Evolutionary conservation across 2,113 vertebrate species (phyloP).

Genomic region (Pardalotus punctatus): DNA sequence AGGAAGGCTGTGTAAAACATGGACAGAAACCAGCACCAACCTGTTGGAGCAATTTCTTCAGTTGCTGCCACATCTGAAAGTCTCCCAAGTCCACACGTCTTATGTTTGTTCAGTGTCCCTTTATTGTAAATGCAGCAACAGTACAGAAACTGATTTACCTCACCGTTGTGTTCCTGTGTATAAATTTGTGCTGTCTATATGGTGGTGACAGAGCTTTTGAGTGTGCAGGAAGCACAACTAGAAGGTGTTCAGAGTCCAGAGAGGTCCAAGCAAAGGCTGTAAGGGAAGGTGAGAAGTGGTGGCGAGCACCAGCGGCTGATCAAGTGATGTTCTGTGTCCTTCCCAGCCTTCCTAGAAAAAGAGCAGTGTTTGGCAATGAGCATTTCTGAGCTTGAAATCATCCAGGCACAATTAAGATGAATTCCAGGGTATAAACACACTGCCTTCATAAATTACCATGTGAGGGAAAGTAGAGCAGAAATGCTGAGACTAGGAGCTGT

Average conservation of each 20-base stretch:
- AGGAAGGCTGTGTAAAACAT: background rate
- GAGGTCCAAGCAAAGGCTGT: background rate
- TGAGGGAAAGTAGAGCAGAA: background rate
- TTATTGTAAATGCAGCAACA: background rate
- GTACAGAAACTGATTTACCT: background rate
- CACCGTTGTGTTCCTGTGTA: background rate
- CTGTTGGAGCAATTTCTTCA: background rate
- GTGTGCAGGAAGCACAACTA: background rate
- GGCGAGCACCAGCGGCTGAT: background rate
- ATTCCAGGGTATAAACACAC: background rate
- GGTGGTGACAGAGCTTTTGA: background rate
- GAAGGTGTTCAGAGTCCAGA: background rate
- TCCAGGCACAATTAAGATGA: background rate
- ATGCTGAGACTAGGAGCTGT: background rate
- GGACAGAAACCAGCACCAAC: rapidly evolving
- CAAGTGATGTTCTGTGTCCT: background rate
- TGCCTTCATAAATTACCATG: background rate
- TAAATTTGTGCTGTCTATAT: background rate
- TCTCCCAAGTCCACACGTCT: background rate
- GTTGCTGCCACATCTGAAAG: background rate
- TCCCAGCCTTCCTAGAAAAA: background rate
- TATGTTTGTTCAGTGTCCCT: background rate
- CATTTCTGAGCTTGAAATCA: background rate
- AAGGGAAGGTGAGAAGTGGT: background rate
- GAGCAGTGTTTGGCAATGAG: background rate